Percentiles rank a stretch among this genome's conserved stretches.
Evolutionary conservation across 2,797 vertebrate genomes (phyloP).

Genomic region (Avahi laniger): DNA sequence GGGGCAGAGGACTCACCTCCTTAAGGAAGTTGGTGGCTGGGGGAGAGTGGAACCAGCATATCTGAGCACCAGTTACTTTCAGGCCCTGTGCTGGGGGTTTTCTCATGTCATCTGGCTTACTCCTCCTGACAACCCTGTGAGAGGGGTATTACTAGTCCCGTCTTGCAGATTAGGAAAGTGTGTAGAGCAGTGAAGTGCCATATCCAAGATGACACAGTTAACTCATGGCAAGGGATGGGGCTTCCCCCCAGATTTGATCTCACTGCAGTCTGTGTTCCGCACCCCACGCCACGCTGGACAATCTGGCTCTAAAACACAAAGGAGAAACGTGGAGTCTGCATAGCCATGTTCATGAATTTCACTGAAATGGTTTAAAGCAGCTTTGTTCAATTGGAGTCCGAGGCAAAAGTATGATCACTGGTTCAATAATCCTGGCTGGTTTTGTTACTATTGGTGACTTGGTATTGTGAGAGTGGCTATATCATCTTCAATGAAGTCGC

Average conservation of each 20-base stretch:
- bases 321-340: background rate
- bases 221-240: background rate
- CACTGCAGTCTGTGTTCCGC: background rate
- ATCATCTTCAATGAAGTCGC: background rate
- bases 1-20: background rate
- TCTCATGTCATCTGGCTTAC: background rate
- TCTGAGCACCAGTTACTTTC: background rate
- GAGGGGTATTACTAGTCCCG: background rate
- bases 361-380: background rate
- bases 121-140: background rate
- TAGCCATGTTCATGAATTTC: background rate
- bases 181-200: background rate
- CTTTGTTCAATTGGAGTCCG: background rate
- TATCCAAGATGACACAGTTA: background rate
- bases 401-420: background rate
- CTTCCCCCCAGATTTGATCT: background rate
- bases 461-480: background rate
- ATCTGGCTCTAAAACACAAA: background rate
- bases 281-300: too few relatives aligned
- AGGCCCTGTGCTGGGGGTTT: background rate
- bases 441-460: background rate
- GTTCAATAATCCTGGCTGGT: background rate
- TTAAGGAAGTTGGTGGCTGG: background rate
- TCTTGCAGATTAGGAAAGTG: background rate
- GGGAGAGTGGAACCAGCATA: accelerated